Evolutionary conservation across 1,140 invertebrate species (phyloP), one percentile per base, ranked within the genome.

Genomic region (Drosophila sp.): DNA sequence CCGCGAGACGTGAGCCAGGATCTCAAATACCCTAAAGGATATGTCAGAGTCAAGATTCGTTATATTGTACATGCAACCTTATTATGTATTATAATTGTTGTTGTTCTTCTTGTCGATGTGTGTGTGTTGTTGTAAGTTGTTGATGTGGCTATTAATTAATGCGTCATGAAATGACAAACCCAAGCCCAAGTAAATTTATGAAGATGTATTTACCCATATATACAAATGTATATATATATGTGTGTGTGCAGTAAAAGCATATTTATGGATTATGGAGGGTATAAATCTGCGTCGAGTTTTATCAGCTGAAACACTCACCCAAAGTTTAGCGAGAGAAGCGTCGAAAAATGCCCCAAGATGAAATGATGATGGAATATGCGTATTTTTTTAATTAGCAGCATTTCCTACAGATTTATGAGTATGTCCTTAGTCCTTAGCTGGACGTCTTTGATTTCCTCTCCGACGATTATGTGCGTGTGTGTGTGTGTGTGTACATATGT

Each of bases 281-380:
- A 90, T 90, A 90, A 90, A 90, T 90, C 86, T 90, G 70, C 65
- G 86, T 70, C 71, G 78, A 65, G 78, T 61, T 76, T 78, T 84
- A 84, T 84, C 80, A 69, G 76, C 62, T 54, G 43, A 48, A 50
- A 53, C 62, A 57, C 69, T 51, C 62, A 32, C 32, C 25, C 41
- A 54, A 66, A 73, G 74, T 67, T 36, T 14, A 18, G 1, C 21
- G 21, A 21, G 21, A 21, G 21, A 2, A 21, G 21, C 48, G 13
- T 67, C 54, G 51, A 13, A 7, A n/a, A 16, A 14, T 34, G 5
- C 13, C 25, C 9, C 38, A 9, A 36, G 13, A 48, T 7, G 46
- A 62, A 82, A 89, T 90, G 86, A 87, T 90, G 87, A 90, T 90
- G 81, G 87, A 90, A 90, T 90, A 90, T 89, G 77, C 84, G 84